Evolutionary conservation across 2,113 vertebrate genomes (phyloP), one percentile per base, ranked within the genome.

Genomic region (Salminus brasiliensis): DNA sequence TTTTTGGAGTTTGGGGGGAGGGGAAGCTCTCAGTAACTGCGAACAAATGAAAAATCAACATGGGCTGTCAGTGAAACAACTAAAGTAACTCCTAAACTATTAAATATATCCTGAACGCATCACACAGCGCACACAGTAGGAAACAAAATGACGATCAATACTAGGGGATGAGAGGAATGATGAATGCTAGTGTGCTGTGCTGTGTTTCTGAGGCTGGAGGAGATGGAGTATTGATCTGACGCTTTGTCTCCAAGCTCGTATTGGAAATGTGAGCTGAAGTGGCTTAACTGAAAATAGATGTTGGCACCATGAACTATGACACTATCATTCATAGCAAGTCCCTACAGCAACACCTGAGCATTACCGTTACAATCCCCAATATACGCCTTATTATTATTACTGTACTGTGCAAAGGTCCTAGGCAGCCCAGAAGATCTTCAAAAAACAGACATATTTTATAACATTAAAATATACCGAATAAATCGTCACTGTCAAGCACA

Each of bases 221-320:
- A 69, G 75, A 89, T 84, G 72, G 85, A 81, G 15, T 87, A 92
- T 91, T 80, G 88, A 91, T 92, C 88, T 65, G 60, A 69, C 15
- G 8, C 66, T 62, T 21, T 65, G 29, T 23, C 49, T 67, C 39
- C 29, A 18, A 65, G 60, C 60, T 52, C 18, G 41, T 49, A 34
- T 23, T 60, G 41, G 32, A 66, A 76, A 49, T 52, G n/a, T 27
- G 23, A 29, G 29, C 3, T 55, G 9, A 29, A 55, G 25, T 55
- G 10, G 65, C 60, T 34, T 65, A 36, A 66, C 60, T 66, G 60
- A 65, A 66, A 66, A 66, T 13, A 41, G 45, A 66, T 65, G 27
- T 30, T n/a, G 39, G 27, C 43, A 8, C 12, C 43, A 18, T 27
- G n/a, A 34, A 36, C 21, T 49, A 12, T 1, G 32, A 11, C 62